These are phyloP conservation scores for Arrhopalites spinosus DNA, from an alignment of 2,888 invertebrate genomes.

Conservation along the genomic window DNA sequence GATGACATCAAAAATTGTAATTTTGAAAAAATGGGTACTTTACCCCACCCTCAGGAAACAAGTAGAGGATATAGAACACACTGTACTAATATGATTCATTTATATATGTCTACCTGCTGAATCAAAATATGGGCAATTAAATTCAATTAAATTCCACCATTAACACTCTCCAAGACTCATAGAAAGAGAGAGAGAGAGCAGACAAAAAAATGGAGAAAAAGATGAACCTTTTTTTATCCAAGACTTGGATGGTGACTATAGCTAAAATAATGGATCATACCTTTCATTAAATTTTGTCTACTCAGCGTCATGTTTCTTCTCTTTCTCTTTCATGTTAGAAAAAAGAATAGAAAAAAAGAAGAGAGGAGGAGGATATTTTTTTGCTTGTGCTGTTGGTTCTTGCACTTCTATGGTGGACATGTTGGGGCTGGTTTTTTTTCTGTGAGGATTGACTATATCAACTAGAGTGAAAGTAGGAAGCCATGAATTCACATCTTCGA, in stretches of 20 bases:
- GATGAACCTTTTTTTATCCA: neutral
- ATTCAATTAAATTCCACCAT: conserved; percentile 24
- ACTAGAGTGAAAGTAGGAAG: conserved; percentile 45
- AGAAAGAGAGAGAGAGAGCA: neutral
- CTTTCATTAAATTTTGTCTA: conserved; percentile 31
- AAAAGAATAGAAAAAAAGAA: too few relatives aligned
- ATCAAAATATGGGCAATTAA: conserved; percentile 19
- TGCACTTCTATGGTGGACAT: neutral
- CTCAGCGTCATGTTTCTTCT: conserved; percentile 10
- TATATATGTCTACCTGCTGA: conserved; percentile 1
- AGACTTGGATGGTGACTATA: too few relatives aligned
- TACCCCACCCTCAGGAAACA: too few relatives aligned
- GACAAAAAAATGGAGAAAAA: neutral
- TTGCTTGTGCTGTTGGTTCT: conserved; percentile 1
- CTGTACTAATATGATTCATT: too few relatives aligned
- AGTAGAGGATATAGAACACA: too few relatives aligned
- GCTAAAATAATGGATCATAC: conserved; percentile 12
- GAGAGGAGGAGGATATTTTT: neutral
- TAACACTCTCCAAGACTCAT: neutral
- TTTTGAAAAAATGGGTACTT: too few relatives aligned
- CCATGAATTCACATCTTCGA: conserved; percentile 55
- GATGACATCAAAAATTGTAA: too few relatives aligned
- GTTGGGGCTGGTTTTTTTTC: neutral
- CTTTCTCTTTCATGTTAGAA: neutral
- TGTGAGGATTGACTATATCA: conserved; percentile 26